phyloP scores from a whole-genome alignment of 2,113 vertebrate genomes.

The Sorex fumeus region DNA sequence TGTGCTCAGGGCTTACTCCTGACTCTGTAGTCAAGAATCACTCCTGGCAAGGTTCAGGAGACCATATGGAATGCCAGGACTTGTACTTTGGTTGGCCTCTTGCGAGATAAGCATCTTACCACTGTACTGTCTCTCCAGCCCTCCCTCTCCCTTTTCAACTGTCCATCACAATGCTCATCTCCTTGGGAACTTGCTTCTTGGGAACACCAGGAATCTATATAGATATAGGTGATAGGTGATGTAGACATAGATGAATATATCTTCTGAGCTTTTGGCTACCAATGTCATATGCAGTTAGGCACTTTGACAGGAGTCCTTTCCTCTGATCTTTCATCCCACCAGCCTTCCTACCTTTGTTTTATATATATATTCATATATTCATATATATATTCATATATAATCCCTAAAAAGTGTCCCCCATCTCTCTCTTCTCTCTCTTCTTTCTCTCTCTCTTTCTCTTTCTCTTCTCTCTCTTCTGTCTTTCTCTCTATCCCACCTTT shows the following conservation, averaged over 20 bases:
- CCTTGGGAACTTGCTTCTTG: too few relatives aligned
- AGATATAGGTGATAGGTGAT: not conserved
- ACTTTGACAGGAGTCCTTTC: not conserved
- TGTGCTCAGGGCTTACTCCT: too few relatives aligned
- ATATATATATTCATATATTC: too few relatives aligned
- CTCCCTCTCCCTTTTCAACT: not conserved
- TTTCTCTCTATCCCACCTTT: not conserved
- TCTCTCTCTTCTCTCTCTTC: not conserved
- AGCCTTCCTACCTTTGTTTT: not conserved
- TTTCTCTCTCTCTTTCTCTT: not conserved
- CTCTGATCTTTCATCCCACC: not conserved
- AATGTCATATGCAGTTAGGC: not conserved
- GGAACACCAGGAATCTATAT: too few relatives aligned
- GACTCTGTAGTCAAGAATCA: too few relatives aligned
- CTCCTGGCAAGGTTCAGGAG: too few relatives aligned
- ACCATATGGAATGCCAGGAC: too few relatives aligned
- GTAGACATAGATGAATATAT: not conserved
- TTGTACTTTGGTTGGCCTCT: too few relatives aligned
- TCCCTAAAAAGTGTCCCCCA: not conserved
- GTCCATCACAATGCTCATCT: not conserved
- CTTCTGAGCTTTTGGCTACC: too few relatives aligned
- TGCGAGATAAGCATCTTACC: too few relatives aligned
- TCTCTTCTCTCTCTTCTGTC: not conserved
- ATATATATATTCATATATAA: not conserved
- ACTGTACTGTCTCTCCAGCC: too few relatives aligned